Evolutionary conservation across 2,113 vertebrate species (phyloP).

Genomic region (Chionis minor): DNA sequence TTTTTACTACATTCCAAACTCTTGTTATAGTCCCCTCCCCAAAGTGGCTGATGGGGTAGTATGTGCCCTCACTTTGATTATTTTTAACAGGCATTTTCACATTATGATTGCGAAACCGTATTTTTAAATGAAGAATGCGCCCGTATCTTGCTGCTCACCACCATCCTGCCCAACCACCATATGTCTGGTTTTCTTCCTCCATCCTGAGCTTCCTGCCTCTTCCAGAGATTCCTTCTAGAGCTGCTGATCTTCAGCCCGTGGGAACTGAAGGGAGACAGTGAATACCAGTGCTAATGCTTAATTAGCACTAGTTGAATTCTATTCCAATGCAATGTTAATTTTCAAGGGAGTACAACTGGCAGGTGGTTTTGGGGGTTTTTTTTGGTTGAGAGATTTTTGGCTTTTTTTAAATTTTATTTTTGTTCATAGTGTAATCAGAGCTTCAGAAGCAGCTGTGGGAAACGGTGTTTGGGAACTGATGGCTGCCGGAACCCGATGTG

Average conservation of each 20-base stretch:
- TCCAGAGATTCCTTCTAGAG: background rate
- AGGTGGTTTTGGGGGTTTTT: background rate
- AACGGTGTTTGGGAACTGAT: background rate
- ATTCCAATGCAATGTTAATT: background rate
- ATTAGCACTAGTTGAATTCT: background rate
- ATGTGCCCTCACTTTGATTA: background rate
- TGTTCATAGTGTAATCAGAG: background rate
- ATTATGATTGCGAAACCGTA: accelerated
- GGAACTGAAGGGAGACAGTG: background rate
- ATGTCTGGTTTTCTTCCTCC: background rate
- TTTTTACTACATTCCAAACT: background rate
- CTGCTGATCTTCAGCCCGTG: background rate
- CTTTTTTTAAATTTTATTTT: too few species aligned
- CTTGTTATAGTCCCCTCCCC: too few species aligned
- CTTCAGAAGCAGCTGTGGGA: background rate
- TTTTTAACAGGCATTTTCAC: background rate
- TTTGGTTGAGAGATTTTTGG: too few species aligned
- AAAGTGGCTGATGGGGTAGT: background rate
- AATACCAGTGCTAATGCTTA: too few species aligned
- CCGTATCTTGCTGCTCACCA: background rate
- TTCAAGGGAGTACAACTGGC: background rate
- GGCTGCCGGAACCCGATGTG: background rate
- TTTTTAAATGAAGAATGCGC: background rate
- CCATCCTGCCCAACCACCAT: background rate
- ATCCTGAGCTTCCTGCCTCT: background rate